Evolutionary conservation across 2,888 invertebrate species (phyloP), one percentile per base, ranked within the genome.

Genomic region (Stomorhina lunata): DNA sequence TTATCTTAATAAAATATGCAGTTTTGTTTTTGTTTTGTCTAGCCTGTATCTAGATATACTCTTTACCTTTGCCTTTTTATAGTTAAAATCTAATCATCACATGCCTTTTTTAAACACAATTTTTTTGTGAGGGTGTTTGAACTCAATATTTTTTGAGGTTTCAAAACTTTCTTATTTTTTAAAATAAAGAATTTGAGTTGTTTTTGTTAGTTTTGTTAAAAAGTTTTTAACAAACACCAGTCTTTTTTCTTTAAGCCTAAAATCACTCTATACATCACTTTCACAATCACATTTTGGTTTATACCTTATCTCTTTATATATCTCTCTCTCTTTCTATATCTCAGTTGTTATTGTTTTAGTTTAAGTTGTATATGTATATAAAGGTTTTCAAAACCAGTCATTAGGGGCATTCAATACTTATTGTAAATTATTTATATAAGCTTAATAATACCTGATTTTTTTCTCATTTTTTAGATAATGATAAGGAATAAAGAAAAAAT

Each of bases 201-300:
- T 71, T 32, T 63, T 63, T 57, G 12, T 37, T 12, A n/a, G 10
- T 68, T n/a, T n/a, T 43, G 25, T 53, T 50, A 20, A n/a, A 37
- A 66, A 72, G 40, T 66, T 20, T 63, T 63, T 72, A 78, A 57
- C 15, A 15, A 40, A 57, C 25, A 66, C 79, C 82, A 82, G 82
- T 82, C 82, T 82, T 79, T 75, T 32, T 76, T n/a, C n/a, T n/a
- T 68, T 48, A 37, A 79, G 61, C 69, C 69, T 69, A 65, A 80
- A 79, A 82, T 82, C 82, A 82, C 79, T 82, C 79, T 78, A 61
- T 59, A 45, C 79, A 80, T 80, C 79, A 76, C 71, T 59, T 79
- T 71, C 79, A 82, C n/a, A n/a, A n/a, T 82, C 82, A 82, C 82
- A 82, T 82, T 79, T 34, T 69, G 65, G 69, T 75, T 79, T 68